These are phyloP conservation scores for Champsocephalus gunnari DNA, from an alignment of 2,797 vertebrate species.

Conservation along the genomic window DNA sequence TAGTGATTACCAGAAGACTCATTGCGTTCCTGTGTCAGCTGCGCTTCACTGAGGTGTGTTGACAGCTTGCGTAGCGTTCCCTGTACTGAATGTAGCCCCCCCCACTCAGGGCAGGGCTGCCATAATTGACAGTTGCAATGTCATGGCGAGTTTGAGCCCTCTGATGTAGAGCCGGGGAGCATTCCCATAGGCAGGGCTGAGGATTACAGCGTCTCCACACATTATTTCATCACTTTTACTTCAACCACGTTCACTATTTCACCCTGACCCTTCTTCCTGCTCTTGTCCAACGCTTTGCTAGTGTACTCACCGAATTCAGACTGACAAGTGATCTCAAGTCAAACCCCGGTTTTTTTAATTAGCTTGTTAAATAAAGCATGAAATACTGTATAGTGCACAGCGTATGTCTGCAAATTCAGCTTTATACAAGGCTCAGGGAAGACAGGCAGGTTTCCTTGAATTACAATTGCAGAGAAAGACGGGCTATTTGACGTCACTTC, in stretches of 20 bases:
- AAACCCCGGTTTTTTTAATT: constrained; percentile 37
- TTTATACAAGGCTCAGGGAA: not conserved
- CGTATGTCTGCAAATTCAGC: constrained; percentile 1
- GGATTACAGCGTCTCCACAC: constrained; percentile 73
- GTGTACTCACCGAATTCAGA: constrained; percentile 35
- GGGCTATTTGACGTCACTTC: not conserved
- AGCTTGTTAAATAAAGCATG: constrained; percentile 10
- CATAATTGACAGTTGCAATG: constrained; percentile 58
- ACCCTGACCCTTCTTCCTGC: constrained; percentile 48
- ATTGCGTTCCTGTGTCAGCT: constrained; percentile 32
- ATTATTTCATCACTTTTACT: constrained; percentile 78
- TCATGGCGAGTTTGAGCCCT: constrained; percentile 66
- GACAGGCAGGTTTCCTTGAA: not conserved
- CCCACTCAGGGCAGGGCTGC: constrained; percentile 55
- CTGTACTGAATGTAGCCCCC: constrained; percentile 42
- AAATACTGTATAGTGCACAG: constrained; percentile 5
- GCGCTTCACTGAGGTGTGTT: constrained; percentile 40
- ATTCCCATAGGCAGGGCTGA: constrained; percentile 51
- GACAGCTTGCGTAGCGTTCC: constrained; percentile 47
- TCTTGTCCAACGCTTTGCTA: constrained; percentile 39
- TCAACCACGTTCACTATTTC: constrained; percentile 61
- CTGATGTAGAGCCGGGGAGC: constrained; percentile 65
- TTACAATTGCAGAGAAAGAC: not conserved
- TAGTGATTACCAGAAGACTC: constrained; percentile 42
- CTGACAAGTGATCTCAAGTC: constrained; percentile 27